Conservation (phyloP, 1,140 invertebrate species). For the Sipha flava region DNA sequence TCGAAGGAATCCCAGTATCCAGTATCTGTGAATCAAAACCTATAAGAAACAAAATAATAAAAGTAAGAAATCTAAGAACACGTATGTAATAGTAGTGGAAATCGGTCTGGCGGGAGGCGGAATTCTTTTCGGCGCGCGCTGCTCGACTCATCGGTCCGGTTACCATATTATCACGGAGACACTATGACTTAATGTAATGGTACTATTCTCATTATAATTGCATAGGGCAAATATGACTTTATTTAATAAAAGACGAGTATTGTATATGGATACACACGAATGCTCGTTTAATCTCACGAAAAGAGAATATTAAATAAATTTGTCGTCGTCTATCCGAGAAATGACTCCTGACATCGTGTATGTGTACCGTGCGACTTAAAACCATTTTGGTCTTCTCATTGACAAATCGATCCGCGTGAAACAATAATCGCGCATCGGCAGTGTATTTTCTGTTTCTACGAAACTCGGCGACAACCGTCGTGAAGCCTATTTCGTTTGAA, state of each 20-base stretch:
- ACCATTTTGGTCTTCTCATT: too few relatives aligned
- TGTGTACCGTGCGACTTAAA: too few relatives aligned
- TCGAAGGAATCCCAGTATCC: not conserved
- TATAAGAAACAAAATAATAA: not conserved
- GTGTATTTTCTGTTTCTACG: too few relatives aligned
- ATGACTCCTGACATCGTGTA: too few relatives aligned
- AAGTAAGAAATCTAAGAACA: conserved; percentile 6
- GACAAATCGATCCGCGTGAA: not conserved
- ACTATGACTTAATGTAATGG: not conserved
- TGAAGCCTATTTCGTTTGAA: conserved; percentile 5
- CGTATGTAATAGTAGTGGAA: not conserved
- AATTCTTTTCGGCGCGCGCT: not conserved
- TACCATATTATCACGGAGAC: not conserved
- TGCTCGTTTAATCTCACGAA: too few relatives aligned
- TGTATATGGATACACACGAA: too few relatives aligned
- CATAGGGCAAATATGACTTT: too few relatives aligned
- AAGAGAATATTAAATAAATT: too few relatives aligned
- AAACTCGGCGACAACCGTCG: not conserved
- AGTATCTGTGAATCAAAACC: not conserved
- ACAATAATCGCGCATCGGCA: not conserved
- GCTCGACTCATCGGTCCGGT: not conserved
- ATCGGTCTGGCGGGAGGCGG: not conserved
- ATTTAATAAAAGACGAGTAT: too few relatives aligned
- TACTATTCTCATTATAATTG: not conserved
- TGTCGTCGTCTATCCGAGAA: too few relatives aligned